Conservation (phyloP, 2,888 invertebrate species). For the Andrena praecox region DNA sequence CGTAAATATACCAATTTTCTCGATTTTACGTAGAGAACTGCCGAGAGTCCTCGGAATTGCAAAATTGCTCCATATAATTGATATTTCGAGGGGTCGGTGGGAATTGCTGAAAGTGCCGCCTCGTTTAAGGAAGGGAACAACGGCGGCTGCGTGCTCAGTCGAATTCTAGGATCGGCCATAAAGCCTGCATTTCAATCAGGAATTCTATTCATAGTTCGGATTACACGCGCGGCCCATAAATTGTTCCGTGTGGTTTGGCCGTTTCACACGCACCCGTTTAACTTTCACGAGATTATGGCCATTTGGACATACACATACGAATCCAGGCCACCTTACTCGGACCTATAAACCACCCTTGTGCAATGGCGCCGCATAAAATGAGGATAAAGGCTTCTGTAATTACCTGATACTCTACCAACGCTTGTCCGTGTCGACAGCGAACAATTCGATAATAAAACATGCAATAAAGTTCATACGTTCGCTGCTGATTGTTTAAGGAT, state of each 20-base stretch:
- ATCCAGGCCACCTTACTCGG: slow-evolving; percentile 3
- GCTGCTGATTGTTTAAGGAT: not conserved
- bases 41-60: not conserved
- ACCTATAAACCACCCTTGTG: not conserved
- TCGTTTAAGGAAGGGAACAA: not conserved
- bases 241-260: slow-evolving; percentile 31
- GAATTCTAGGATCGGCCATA: slow-evolving; percentile 40
- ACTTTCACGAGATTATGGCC: slow-evolving; percentile 36
- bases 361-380: not conserved
- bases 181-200: slow-evolving; percentile 58
- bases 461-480: not conserved
- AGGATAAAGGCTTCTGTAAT: not conserved
- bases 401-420: not conserved
- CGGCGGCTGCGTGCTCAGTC: slow-evolving; percentile 21
- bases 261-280: slow-evolving; percentile 46
- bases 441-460: not conserved
- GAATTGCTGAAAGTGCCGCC: not conserved
- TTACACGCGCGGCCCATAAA: slow-evolving; percentile 45
- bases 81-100: not conserved
- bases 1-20: not conserved
- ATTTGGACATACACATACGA: slow-evolving; percentile 1
- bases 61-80: not conserved
- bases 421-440: not conserved
- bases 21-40: not conserved
- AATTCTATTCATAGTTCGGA: slow-evolving; percentile 42